A percentile compares a stretch with the other conserved stretches of the same genome.
Conservation (phyloP, 2,113 vertebrate species). For the Syrrhaptes paradoxus region DNA sequence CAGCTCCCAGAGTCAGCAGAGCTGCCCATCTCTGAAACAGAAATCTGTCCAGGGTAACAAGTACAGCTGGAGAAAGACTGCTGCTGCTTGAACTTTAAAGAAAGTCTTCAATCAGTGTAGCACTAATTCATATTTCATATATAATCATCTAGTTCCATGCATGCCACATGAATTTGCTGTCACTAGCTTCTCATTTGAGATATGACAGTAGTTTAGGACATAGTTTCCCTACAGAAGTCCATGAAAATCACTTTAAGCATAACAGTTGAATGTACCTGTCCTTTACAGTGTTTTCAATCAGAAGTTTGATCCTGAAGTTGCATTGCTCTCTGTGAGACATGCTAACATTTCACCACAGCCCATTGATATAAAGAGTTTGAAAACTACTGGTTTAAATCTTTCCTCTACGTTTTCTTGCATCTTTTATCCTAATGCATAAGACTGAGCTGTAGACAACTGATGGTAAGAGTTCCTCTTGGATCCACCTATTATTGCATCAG, state of each 20-base stretch:
- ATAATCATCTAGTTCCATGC: background rate
- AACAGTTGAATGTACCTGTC: background rate
- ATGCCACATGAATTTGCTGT: background rate
- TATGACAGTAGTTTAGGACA: background rate
- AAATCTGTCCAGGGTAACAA: background rate
- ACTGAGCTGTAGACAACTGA: background rate
- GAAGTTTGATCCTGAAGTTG: background rate
- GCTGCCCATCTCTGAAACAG: background rate
- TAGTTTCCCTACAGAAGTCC: background rate
- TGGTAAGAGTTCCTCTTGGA: background rate
- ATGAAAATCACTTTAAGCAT: background rate
- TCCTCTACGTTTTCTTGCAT: background rate
- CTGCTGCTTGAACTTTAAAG: background rate
- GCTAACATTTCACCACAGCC: background rate
- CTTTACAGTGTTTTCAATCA: background rate
- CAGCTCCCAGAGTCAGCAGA: background rate
- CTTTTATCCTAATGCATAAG: background rate
- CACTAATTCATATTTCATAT: background rate
- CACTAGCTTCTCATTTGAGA: background rate
- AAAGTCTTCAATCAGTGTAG: background rate
- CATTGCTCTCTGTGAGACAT: background rate
- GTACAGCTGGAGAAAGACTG: background rate
- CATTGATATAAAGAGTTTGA: background rate
- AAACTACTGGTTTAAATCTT: background rate
- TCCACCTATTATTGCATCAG: background rate